Evolutionary conservation across 2,888 invertebrate genomes (phyloP), one percentile per base, ranked within the genome.

Genomic region (Dynastes tityus): DNA sequence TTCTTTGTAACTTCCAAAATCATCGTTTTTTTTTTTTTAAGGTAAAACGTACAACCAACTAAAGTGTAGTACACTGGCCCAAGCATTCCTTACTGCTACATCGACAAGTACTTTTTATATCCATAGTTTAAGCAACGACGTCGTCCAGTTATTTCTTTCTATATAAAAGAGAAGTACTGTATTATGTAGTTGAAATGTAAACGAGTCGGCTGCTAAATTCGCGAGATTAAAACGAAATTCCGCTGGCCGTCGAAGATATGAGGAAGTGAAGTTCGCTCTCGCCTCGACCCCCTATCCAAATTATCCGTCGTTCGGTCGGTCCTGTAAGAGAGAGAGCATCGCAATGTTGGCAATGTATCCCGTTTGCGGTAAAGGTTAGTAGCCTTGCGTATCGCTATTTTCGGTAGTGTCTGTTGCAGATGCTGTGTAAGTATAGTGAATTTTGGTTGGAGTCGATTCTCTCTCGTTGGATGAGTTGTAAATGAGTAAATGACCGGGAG

Each of bases 401-500:
- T 78, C 71, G 76, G 67, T 67, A 68, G 71, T 78, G 64, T 73
- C 71, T 78, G 71, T 78, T 78, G 78, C 78, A 78, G 78, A 78
- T 78, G 78, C 78, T 78, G 78, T 74, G 22, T 37, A 37, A 37
- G 32, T 58, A 58, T 58, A 63, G 73, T 74, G 73, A 74, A 74
- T 74, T 74, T 74, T 78, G 78, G 78, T 65, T 37, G 32, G 73
- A 70, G 73, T 49, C 78, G 78, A 55, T 53, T 65, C 53, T 78
- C 78, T 67, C 65, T 78, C 67, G 55, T 73, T 77, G 76, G 79
- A 81, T 80, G 80, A 81, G 81, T 80, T 82, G 80, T 81, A 82
- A 83, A 83, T 85, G 84, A 88, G 88, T 87, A 87, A 87, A 88
- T 85, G 88, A 88, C 88, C 88, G 87, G 81, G 80, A 85, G 88